Evolutionary conservation across 2,113 vertebrate species (phyloP), one percentile per base, ranked within the genome.

Genomic region (Petroica traversi): DNA sequence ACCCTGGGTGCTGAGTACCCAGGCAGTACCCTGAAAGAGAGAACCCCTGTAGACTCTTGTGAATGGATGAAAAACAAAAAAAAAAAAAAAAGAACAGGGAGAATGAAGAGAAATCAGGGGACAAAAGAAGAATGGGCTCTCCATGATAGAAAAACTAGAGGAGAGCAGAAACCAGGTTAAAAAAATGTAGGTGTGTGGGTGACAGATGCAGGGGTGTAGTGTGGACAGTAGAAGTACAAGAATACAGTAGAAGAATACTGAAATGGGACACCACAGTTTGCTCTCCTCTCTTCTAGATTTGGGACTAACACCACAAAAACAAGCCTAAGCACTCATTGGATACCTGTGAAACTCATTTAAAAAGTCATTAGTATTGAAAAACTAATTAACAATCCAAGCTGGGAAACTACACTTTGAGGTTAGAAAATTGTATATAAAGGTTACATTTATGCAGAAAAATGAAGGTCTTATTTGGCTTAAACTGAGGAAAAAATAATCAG

Each of bases 181-280:
- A 78, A 72, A 69, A 48, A 8, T 3, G 4, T 23, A 41, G 41
- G 40, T 10, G 40, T 40, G 40, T 41, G 41, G n/a, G n/a, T n/a
- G 31, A 69, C 15, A 51, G 43, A 51, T 0, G 2, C 19, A 52
- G 19, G 4, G 2, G 3, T 29, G 4, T 29, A 5, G 16, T 45
- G 16, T 16, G 7, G 45, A 54, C 19, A 68, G 15, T 2, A 57
- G 41, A 85, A 46, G 34, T n/a, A n/a, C n/a, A n/a, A n/a, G n/a
- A n/a, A n/a, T n/a, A 54, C 19, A 68, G 15, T 2, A 57, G 41
- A 85, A 46, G 34, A 48, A 26, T 36, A 34, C 26, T 12, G 38
- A 64, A 28, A 43, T 4, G 2, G 29, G 31, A 57, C 23, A 69
- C 33, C 43, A 49, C 5, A 38, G 36, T 46, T 81, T 51, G 24